Base-by-base conservation (phyloP, 2,113 vertebrate species). In the Pachyramphus minor region DNA sequence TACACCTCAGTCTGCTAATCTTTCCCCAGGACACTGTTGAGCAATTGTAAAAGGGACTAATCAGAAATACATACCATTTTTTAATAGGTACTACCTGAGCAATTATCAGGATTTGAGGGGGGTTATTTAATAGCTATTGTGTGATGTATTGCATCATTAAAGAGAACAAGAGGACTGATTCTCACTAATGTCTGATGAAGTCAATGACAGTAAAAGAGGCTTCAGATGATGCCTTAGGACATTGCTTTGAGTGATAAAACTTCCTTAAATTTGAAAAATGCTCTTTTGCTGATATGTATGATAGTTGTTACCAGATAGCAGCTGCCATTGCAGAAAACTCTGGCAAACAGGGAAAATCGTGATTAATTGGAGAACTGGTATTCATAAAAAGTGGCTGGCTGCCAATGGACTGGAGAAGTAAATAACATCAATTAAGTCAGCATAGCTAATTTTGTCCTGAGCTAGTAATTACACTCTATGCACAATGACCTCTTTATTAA, bases 361-460 rank as follows among this genome's bases (percentile, higher is more conserved):
- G 56, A 74, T 92, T 93, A 88, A 82, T 60, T 89, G 89, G 73
- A 91, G 58, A 94, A 82, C 37, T 41, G 63, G 21, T 82, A 64
- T 96, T 93, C 90, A 87, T 47, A 82, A 60, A 90, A 62, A 94
- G 75, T 89, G 93, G 82, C 87, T 75, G 78, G 37, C 90, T 81
- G 83, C 90, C 84, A 97, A 63, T 20, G 47, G 68, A 41, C 56
- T 94, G 77, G 74, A 75, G 89, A 93, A 94, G 71, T 89, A 95
- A 95, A 90, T 66, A 55, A 42, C 67, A 75, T 90, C 74, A 95
- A 94, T 95, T 68, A 94, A 89, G 89, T 59, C 88, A 85, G 79
- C 62, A 24, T 91, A 84, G 52, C 56, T 96, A 88, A 92, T 91
- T 93, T 94, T 92, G 74, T 90, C 39, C 81, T 66, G 76, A 85